phyloP scores from a whole-genome alignment of 2,113 vertebrate species.

The Collichthys lucidus region DNA sequence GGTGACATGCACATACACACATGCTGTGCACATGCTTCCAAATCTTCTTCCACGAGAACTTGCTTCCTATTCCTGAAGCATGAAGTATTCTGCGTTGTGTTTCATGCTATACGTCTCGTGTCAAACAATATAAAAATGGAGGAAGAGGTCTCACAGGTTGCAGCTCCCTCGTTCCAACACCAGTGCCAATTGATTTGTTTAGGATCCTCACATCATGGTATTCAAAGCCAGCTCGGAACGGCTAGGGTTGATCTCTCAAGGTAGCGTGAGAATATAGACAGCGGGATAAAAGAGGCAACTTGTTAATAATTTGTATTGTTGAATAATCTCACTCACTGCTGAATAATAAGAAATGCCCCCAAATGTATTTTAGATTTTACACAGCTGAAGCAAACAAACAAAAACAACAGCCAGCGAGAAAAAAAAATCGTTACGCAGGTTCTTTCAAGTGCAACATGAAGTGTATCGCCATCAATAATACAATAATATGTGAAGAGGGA shows the following conservation, averaged over 20 bases:
- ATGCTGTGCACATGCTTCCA: background rate
- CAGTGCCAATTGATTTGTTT: conserved; percentile 61
- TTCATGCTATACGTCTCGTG: background rate
- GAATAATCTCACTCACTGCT: conserved; percentile 55
- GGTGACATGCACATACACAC: background rate
- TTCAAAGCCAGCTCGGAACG: conserved; percentile 59
- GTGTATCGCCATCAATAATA: conserved; percentile 72
- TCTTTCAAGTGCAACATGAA: conserved; percentile 62
- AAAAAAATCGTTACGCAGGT: conserved; percentile 66
- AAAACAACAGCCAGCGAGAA: conserved; percentile 55
- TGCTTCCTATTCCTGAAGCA: background rate
- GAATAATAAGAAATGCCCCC: conserved; percentile 62
- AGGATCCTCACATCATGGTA: conserved; percentile 40
- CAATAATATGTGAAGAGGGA: conserved; percentile 64
- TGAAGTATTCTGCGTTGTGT: background rate
- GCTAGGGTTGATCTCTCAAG: conserved; percentile 42
- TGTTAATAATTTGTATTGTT: conserved; percentile 75
- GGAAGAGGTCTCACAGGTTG: background rate
- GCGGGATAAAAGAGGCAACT: conserved; percentile 45
- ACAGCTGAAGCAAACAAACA: conserved; percentile 64
- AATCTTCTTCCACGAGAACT: background rate
- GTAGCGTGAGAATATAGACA: conserved; percentile 45
- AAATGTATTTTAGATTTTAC: conserved; percentile 56
- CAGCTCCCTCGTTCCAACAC: background rate
- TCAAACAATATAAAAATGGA: background rate